phyloP scores from a whole-genome alignment of 2,888 invertebrate species.

The Microctonus hyperodae region DNA sequence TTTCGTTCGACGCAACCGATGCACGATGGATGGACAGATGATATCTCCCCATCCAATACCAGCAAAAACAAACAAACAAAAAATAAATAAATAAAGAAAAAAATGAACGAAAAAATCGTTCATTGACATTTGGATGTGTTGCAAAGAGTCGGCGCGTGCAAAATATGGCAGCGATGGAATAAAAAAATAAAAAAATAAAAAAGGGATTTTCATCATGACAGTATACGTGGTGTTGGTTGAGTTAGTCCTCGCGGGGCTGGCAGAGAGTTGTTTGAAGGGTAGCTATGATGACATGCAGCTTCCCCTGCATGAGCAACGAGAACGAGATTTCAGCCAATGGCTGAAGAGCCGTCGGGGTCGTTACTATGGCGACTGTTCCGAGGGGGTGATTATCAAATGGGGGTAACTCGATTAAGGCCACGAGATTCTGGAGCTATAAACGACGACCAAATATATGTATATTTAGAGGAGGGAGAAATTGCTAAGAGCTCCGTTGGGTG shows the following conservation, averaged over 20 bases:
- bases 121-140: slow-evolving; percentile 12
- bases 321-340: slow-evolving; percentile 34
- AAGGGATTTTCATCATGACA: too few species aligned
- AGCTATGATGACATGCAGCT: slow-evolving; percentile 36
- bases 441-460: background rate
- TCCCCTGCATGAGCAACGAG: slow-evolving; percentile 32
- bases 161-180: slow-evolving; percentile 11
- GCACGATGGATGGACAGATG: slow-evolving; percentile 21
- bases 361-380: slow-evolving; percentile 56
- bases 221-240: too few species aligned
- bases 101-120: background rate
- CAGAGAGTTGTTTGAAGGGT: slow-evolving; percentile 25
- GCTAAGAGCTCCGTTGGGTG: slow-evolving; percentile 19
- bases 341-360: slow-evolving; percentile 33
- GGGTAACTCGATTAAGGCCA: slow-evolving; percentile 60
- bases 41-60: slow-evolving; percentile 22
- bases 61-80: background rate
- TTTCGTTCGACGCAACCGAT: slow-evolving; percentile 15
- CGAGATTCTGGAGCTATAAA: slow-evolving; percentile 36
- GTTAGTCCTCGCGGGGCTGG: background rate
- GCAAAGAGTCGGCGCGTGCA: background rate
- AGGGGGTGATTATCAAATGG: slow-evolving; percentile 61
- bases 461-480: slow-evolving; percentile 16
- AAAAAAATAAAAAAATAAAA: too few species aligned
- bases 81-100: background rate